Base-by-base conservation (phyloP, 2,888 invertebrate species). In the Hofmannophila pseudospretella region DNA sequence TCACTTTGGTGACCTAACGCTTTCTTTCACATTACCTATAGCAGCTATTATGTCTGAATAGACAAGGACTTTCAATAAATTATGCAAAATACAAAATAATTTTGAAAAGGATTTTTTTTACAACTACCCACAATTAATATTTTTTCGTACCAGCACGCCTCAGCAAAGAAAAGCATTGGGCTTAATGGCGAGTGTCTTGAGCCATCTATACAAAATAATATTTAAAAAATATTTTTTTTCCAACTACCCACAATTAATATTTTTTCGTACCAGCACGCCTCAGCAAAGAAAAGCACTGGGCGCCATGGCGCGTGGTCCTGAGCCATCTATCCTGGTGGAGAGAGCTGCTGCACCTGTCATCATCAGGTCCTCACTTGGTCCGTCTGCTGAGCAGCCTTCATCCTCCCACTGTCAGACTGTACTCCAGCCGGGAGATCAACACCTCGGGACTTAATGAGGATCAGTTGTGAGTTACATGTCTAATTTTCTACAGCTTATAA, bases 241-340 rank as follows among this genome's bases (percentile, higher is more conserved):
- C 22, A 22, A 22, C 22, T 22, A 22, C 8, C 2, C n/a, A n/a
- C n/a, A n/a, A n/a, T n/a, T n/a, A n/a, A n/a, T 22, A 4, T 22
- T 4, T 22, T 2, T 23, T 23, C 23, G n/a, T n/a, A 23, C 4
- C n/a, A 81, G 82, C 71, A 0, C 77, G 74, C 0, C 67, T 84
- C 0, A 64, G 64, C 26, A 89, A 91, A 22, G 94, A 94, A 66
- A 85, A 88, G 4, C 94, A 95, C 57, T 95, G 94, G 80, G 93
- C 94, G 0, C 96, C 96, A 0, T 96, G 96, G 96, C 89, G 91
- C 0, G 92, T 94, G 0, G 94, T 94, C 0, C 87, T 95, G 1
- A 88, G 88, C 42, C 94, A 94, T 64, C 88, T 96, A 11, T 89
- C 91, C 41, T 89, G 90, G 45, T 93, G 96, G 92, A 88, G 91